Evolutionary conservation across 2,113 vertebrate species (phyloP), one percentile per base, ranked within the genome.

Genomic region (Isichthys henryi): DNA sequence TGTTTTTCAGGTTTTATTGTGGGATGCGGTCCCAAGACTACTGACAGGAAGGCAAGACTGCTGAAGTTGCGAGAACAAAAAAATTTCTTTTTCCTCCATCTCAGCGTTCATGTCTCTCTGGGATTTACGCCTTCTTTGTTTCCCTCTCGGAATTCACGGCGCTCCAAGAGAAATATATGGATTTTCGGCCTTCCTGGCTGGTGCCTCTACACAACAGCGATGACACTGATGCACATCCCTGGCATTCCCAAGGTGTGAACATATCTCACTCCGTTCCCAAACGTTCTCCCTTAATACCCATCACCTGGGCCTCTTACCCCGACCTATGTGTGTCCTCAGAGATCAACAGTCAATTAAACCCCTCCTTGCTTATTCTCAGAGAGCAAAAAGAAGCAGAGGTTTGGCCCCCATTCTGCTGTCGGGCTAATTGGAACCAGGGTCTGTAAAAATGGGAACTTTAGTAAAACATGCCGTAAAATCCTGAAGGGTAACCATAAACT

Each of bases 381-480:
- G 93, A 94, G 93, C 82, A 93, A 92, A 95, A 95, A 93, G 92
- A 94, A 93, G 93, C 93, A 93, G 91, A 84, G 92, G 93, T 93
- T 46, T 92, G 93, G 93, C 93, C 91, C 90, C 62, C 90, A 90
- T 95, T 93, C 94, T 91, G 92, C 95, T 92, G 91, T 93, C 91
- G 90, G 92, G 93, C 95, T 96, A 96, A 96, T 96, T 96, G 95
- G 95, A 96, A 96, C 95, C 96, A 96, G 96, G 94, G 95, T 95
- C 95, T 92, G 94, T 96, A 95, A 95, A 96, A 96, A 94, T 92
- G 94, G 93, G 95, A 95, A 95, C 95, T 96, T 96, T 95, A 96
- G 96, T 96, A 95, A 96, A 96, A 96, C 96, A 96, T 96, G 96
- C 95, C 93, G 95, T 96, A 96, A 96, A 96, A 96, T 94, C 94